Evolutionary conservation across 1,140 invertebrate species (phyloP), one percentile per base, ranked within the genome.

Genomic region (Nymphalis io): DNA sequence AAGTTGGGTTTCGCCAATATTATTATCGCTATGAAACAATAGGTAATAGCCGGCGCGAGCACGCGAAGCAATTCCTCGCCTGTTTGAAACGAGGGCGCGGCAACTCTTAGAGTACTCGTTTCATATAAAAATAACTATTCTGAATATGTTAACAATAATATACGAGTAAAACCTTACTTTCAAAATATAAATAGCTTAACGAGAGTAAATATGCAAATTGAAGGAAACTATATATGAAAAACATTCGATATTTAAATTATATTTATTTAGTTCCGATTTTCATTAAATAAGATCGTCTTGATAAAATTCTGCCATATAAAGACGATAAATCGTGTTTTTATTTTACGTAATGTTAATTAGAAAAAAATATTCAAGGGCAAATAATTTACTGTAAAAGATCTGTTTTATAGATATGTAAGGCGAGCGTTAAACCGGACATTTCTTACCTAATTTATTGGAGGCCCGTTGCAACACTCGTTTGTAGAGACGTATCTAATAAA

Each of bases 1-100:
- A 33, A 60, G 60, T 63, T 70, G 74, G 74, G 66, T 71, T 75
- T 72, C 75, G 70, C 80, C 82, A 84, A 85, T 85, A 83, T 81
- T 84, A 82, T 81, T 84, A 85, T 78, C 74, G 66, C 70, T 74
- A 80, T 80, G 82, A 82, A 85, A 85, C 79, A 85, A 85, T 82
- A 79, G 72, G 44, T 68, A 64, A 74, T 70, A 42, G 67, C 63
- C 20, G 62, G 20, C 33, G 57, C 53, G 62, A 60, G 60, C 65
- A 65, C 68, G 62, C 70, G 46, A 74, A 68, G 71, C 64, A 68
- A 74, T 78, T 75, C 70, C 69, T 68, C 61, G 39, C 51, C 51
- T 64, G 38, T 39, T 55, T 64, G 33, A 57, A 68, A 75, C 61
- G 62, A 57, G 62, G 66, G 44, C 73, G 68, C 55, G 39, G 69